phyloP scores from a whole-genome alignment of 2,113 vertebrate genomes.

The Burhinus bistriatus region DNA sequence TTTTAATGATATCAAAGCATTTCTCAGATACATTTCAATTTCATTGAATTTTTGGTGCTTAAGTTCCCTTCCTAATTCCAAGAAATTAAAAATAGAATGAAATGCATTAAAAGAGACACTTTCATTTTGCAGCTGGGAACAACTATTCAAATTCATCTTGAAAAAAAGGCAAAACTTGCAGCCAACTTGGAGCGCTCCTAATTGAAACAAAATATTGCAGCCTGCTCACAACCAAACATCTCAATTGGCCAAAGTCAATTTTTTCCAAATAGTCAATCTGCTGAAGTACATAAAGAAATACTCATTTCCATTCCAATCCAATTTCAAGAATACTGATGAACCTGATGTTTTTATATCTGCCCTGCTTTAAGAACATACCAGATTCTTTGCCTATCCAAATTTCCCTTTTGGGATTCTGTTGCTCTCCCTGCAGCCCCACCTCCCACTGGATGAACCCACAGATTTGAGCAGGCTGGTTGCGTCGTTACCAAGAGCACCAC shows the following conservation, averaged over 20 bases:
- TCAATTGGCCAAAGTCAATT: background rate
- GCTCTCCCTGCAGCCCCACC: background rate
- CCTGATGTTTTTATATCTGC: background rate
- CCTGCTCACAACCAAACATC: background rate
- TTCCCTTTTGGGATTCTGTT: background rate
- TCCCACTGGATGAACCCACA: background rate
- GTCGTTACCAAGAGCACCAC: rapidly evolving
- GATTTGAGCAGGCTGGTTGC: background rate
- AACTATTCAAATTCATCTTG: background rate
- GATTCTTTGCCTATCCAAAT: background rate
- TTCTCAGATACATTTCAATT: background rate
- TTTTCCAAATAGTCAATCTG: background rate
- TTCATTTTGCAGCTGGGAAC: background rate
- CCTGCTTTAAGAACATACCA: background rate
- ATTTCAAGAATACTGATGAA: background rate
- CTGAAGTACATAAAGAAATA: background rate
- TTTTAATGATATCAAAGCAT: background rate
- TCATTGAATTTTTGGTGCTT: background rate
- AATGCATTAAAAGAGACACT: background rate
- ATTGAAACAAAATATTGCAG: constrained; percentile 3
- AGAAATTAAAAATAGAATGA: constrained; percentile 34
- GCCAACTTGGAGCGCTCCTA: background rate
- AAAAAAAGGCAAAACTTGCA: background rate
- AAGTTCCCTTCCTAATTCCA: background rate
- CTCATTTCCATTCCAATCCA: background rate